Evolutionary conservation across 2,113 vertebrate genomes (phyloP), one percentile per base, ranked within the genome.

Genomic region (Perca flavescens): DNA sequence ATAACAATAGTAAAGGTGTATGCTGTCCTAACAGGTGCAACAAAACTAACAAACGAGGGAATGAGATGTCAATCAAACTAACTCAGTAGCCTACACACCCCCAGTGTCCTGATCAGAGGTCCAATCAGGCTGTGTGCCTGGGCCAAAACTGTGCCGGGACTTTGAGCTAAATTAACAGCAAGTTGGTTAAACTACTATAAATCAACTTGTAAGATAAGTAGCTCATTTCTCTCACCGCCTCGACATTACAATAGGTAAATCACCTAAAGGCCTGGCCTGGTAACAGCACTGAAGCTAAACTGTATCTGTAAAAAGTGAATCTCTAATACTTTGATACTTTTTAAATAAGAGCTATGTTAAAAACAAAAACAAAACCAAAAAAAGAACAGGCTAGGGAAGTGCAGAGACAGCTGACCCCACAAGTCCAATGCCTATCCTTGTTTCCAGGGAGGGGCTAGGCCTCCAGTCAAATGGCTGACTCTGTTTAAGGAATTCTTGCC

Each of bases 401-500:
- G 54, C 57, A 47, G 15, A 73, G 43, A 85, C 53, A 79, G 67
- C 49, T 77, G 67, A 80, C 68, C 79, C 53, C 22, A 36, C 58
- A 85, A 84, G 88, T 88, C 83, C 80, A 87, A 87, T 58, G 80
- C 76, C 77, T 70, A 49, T 77, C 74, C 70, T 77, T 91, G 78
- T 90, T 93, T 83, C 82, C 22, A 58, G 34, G 56, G 74, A 82
- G 49, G 68, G 74, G 82, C 68, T 71, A 68, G 70, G 82, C 86
- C 56, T 82, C 61, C 50, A 56, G 74, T 73, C 58, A 80, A 87
- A 77, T 82, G 74, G 40, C 64, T 72, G 83, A 81, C 77, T 77
- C 77, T 68, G 67, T 94, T 89, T 79, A 68, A 86, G 88, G 86
- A 89, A 89, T 90, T 93, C 84, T 89, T 92, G 90, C 93, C 92